These are phyloP conservation scores for Okamejei kenojei DNA, from an alignment of 2,797 vertebrate species.

Conservation along the genomic window DNA sequence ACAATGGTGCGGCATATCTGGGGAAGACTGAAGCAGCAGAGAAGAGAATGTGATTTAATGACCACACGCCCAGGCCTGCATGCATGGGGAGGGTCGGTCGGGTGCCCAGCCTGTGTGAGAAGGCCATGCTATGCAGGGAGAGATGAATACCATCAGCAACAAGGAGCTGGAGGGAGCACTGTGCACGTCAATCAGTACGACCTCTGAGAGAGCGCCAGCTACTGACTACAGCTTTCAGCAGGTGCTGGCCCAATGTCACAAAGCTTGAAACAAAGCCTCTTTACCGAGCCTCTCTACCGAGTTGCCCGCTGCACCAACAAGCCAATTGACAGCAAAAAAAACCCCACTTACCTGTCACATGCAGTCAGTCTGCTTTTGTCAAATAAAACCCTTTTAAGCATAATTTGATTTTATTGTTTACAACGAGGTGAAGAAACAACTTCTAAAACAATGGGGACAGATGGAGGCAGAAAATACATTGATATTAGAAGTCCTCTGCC, in stretches of 20 bases:
- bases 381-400: not conserved
- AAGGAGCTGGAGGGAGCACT: not conserved
- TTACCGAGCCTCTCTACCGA: not conserved
- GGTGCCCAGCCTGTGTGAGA: not conserved
- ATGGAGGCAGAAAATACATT: not conserved
- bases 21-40: not conserved
- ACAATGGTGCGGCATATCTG: not conserved
- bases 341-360: not conserved
- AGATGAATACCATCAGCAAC: not conserved
- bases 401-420: not conserved
- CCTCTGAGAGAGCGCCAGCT: not conserved
- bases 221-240: not conserved
- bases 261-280: not conserved
- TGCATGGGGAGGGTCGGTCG: not conserved
- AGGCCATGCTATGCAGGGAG: not conserved
- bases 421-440: not conserved
- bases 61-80: too few species aligned
- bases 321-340: not conserved
- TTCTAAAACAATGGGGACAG: not conserved
- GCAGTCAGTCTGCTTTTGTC: not conserved
- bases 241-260: not conserved
- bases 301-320: not conserved
- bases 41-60: too few species aligned
- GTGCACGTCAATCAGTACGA: not conserved
- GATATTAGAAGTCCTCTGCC: not conserved